Base-by-base conservation (phyloP, 2,797 vertebrate genomes). In the Hapalemur alaotrensis region DNA sequence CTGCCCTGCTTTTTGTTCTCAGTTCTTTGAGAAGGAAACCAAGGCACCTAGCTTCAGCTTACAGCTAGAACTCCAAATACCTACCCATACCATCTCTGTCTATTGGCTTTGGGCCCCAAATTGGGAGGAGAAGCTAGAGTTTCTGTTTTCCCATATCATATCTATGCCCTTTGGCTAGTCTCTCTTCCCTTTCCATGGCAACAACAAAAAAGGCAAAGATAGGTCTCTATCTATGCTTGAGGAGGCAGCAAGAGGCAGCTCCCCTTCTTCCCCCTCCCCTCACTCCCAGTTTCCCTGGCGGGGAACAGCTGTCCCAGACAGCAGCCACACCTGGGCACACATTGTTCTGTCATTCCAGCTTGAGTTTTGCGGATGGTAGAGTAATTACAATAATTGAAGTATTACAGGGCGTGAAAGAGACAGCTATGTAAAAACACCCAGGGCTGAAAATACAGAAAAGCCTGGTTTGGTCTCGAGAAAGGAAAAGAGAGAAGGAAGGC, bases 331-430 rank as follows among this genome's bases (percentile, higher is more conserved):
- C 97, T 95, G 54, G 59, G 41, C 82, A 59, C 32, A 35, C 80
- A 95, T 96, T 98, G 97, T 98, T 96, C 91, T 63, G 7, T 61
- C 32, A 32, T 86, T 82, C 59, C 67, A 65, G 89, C 79, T 84
- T 67, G 87, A 50, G 89, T 73, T 87, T 96, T 69, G 54, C 3
- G 0, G 91, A 59, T 61, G 85, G 54, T 70, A 32, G 41, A 75
- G 83, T 93, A 95, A 96, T 97, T 96, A 97, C 59, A 86, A 85
- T 97, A 95, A 97, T 94, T 93, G 96, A 94, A 93, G 83, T 61
- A 75, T 83, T 69, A 67, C 54, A 17, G 83, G 61, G 70, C 1
- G 12, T 92, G 57, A 95, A 93, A 94, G 75, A 94, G 59, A 97
- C 86, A 90, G 61, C 48, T 20, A 13, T 69, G 46, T 89, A 79